These are phyloP conservation scores for Monochamus saltuarius DNA, from an alignment of 1,140 invertebrate species.

Conservation along the genomic window DNA sequence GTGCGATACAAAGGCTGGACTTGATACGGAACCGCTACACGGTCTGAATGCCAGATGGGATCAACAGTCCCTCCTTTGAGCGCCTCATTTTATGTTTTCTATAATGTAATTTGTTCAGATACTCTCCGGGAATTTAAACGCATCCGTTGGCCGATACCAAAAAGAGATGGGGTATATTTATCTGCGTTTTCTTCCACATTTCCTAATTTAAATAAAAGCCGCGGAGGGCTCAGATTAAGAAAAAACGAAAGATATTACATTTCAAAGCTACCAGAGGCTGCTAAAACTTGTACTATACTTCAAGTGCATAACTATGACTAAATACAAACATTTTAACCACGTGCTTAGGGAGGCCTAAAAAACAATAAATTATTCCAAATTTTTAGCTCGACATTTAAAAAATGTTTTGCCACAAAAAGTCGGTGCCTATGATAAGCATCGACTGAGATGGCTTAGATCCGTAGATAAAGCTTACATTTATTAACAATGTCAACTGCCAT, in stretches of 20 bases:
- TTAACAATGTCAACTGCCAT: too few relatives aligned
- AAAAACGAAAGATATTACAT: background rate
- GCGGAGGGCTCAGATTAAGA: background rate
- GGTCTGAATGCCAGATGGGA: slow-evolving; percentile 20
- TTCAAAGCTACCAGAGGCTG: too few relatives aligned
- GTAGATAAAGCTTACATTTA: too few relatives aligned
- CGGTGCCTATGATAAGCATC: too few relatives aligned
- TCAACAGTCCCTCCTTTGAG: slow-evolving; percentile 22
- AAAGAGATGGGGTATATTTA: background rate
- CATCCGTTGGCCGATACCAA: background rate
- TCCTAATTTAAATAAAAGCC: background rate
- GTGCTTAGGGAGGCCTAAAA: too few relatives aligned
- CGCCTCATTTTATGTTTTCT: slow-evolving; percentile 15
- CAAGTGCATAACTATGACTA: too few relatives aligned
- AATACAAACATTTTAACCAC: too few relatives aligned
- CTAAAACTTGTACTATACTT: too few relatives aligned
- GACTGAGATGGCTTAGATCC: too few relatives aligned
- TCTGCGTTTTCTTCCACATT: background rate
- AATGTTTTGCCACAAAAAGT: too few relatives aligned
- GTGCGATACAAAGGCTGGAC: slow-evolving; percentile 22
- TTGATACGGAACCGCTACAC: slow-evolving; percentile 21
- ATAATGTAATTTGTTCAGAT: slow-evolving; percentile 20
- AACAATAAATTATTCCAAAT: too few relatives aligned
- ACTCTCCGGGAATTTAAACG: slow-evolving; percentile 11
- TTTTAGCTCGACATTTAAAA: too few relatives aligned